Base-by-base conservation (phyloP, 1,140 invertebrate species). In the Drosophila nigrodunni region DNA sequence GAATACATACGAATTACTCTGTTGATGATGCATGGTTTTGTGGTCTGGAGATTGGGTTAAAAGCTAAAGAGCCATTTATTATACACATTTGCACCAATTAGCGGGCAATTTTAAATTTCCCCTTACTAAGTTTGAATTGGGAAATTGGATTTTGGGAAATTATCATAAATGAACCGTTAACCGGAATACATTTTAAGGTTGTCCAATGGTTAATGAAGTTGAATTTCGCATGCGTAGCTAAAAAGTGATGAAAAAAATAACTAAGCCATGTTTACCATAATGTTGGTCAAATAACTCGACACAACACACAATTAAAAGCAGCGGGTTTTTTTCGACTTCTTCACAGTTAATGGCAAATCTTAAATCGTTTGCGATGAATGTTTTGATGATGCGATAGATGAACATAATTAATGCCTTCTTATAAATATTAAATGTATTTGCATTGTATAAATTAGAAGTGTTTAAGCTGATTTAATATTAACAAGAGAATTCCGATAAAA, bases 231-330 rank as follows among this genome's bases (percentile, higher is more conserved):
- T 83, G 83, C 83, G 58, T 82, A 49, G 50, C 74, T 88, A 88
- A 74, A 61, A 70, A 62, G 62, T 83, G 41, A 5, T 74, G 79
- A 30, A 77, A 74, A 80, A 73, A 67, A 88, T 54, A 80, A 43
- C 61, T 77, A 43, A 65, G 21, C 73, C 80, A 77, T 88, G 80
- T 61, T 88, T 88, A 88, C 83, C 83, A 68, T 89, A 83, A 71
- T 59, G 50, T 62, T 69, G 39, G 39, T 44, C 21, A 43, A n/a
- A 64, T 35, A 74, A 78, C 68, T 73, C 87, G 82, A 76, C 79
- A 52, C 82, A 86, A 87, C 66, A 81, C 78, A 75, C 66, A 85
- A 88, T 59, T 70, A 74, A 68, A 77, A 81, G 79, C 82, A 76
- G 78, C 78, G 62, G 81, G 25, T 30, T 64, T 67, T 67, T 50